Evolutionary conservation across 2,888 invertebrate genomes (phyloP), one percentile per base, ranked within the genome.

Genomic region (Mantis religiosa): DNA sequence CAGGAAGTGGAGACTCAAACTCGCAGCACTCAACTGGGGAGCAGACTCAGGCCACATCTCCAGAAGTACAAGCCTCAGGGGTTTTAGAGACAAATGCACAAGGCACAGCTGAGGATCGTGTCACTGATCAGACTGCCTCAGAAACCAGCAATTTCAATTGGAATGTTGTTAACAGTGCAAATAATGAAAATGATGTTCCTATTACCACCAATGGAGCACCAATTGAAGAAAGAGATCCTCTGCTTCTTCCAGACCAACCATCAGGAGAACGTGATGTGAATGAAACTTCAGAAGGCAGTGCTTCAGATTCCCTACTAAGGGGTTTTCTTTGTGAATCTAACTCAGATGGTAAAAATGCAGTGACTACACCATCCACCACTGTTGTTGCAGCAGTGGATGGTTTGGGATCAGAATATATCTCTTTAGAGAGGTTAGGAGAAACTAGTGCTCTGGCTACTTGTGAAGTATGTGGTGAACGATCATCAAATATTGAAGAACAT

Each of bases 371-470:
- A 15, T 27, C 71, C 27, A 30, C 84, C 27, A 81, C 25, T 28
- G 88, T 82, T n/a, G 85, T 34, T 27, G 82, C 81, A 3, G 71
- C 34, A 28, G 89, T 82, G 41, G 83, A 87, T 82, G 88, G 87
- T 71, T 87, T 90, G 28, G 89, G 90, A 20, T 88, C 95, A 90
- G 96, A 96, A 92, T 96, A 95, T 91, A 95, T 96, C 90, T 95
- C 96, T 0, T 92, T 96, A 90, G 96, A 96, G 90, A 94, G 94
- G 47, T 92, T 95, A 90, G 95, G 95, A 0, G 93, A 93, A 1
- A 95, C 95, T 1, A 12, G 81, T 85, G 84, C 71, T 28, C 94
- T 95, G 88, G 94, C 94, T 89, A 94, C 94, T 0, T 95, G 95
- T 91, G 94, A 95, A 14, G 93, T 95, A 2, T 95, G 95, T 91